phyloP scores from a whole-genome alignment of 1,140 invertebrate species.

The Sipha flava region DNA sequence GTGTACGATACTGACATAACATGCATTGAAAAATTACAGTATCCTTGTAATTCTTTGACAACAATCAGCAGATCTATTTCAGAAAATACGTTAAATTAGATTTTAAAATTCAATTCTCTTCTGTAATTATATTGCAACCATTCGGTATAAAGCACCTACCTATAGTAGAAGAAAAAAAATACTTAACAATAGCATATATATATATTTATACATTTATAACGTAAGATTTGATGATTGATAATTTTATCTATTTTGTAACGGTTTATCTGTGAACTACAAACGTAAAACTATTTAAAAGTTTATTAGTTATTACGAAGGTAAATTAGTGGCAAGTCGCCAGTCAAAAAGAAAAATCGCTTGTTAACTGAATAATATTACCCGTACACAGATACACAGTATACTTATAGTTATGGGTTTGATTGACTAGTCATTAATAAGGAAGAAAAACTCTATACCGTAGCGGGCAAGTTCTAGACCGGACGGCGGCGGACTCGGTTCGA shows the following conservation, averaged over 20 bases:
- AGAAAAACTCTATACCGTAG: not conserved
- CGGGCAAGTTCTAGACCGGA: not conserved
- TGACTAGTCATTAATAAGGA: not conserved
- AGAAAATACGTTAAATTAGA: not conserved
- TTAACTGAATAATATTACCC: not conserved
- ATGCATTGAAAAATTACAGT: not conserved
- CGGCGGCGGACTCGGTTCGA: not conserved
- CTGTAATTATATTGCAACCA: not conserved
- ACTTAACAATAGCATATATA: no score
- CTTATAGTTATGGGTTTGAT: not conserved
- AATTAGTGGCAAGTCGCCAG: no score
- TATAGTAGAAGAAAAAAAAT: no score
- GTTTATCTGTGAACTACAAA: no score
- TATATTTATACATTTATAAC: no score
- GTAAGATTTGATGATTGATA: no score
- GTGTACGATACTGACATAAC: slow-evolving; percentile 11
- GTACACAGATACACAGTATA: not conserved
- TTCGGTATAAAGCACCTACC: not conserved
- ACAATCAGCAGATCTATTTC: slow-evolving; percentile 23
- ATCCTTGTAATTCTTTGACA: slow-evolving; percentile 27
- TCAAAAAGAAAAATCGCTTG: not conserved
- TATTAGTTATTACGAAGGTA: no score
- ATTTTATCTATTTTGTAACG: no score
- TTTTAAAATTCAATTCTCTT: not conserved
- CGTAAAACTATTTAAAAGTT: no score